Evolutionary conservation across 2,113 vertebrate genomes (phyloP), one percentile per base, ranked within the genome.

Genomic region (Pelvicachromis taeniatus): DNA sequence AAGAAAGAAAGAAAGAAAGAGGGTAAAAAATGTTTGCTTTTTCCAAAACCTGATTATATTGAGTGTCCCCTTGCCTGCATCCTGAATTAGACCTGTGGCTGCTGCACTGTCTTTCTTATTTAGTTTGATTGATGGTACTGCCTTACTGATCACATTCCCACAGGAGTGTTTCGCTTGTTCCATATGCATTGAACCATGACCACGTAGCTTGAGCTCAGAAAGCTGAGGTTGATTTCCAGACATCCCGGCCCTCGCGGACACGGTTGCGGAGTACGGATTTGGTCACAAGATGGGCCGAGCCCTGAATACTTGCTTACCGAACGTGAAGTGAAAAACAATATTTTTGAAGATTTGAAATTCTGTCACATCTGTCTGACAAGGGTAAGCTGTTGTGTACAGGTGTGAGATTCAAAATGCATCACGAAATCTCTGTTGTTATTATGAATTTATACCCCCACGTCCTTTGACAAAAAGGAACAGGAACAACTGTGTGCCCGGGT

Each of bases 101-200:
- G 77, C 78, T 80, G 23, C 2, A 29, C 78, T 87, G 85, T 79
- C 78, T 83, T 61, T 59, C 82, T 86, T 81, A 48, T 83, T 91
- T 80, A 77, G 33, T 85, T 87, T 91, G 92, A 94, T 89, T 90
- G 93, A 93, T 85, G 78, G 85, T 29, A 16, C 84, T 68, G 88
- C 77, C 78, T 82, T 85, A 14, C 81, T 68, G 77, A 73, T 63
- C 85, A 83, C 61, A 61, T 81, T 81, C 87, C 87, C 92, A 78
- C 54, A 29, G 83, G 89, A 89, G 33, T 7, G 2, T 81, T 87
- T 40, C 35, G 5, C 85, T 83, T 90, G 84, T 85, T 87, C 55
- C 29, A 53, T 9, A 83, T 16, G 73, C 88, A 50, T 2, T 81
- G 63, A 65, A 89, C 82, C 84, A 13, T 84, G 84, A 89, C 83